Evolutionary conservation across 2,797 vertebrate genomes (phyloP).

Genomic region (Acipenser ruthenus): DNA sequence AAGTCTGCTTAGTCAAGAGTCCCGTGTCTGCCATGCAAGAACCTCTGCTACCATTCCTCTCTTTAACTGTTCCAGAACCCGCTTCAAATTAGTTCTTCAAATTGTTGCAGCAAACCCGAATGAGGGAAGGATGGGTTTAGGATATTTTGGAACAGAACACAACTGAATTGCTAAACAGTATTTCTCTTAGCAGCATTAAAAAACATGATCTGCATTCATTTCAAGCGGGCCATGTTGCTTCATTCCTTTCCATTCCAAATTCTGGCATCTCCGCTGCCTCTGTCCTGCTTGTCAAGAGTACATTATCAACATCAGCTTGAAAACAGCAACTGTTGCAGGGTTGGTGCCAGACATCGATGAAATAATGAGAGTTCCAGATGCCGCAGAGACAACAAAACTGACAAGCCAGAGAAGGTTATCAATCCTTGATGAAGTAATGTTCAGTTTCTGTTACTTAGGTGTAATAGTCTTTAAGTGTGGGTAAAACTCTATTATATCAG

Average conservation of each 20-base stretch:
- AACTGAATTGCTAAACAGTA: background rate
- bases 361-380: no score
- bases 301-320: conserved; percentile 33
- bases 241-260: conserved; percentile 41
- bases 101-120: background rate
- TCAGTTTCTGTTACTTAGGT: no score
- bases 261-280: conserved; percentile 44
- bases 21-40: no score
- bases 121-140: background rate
- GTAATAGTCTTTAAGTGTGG: no score
- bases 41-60: no score
- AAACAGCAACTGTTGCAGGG: conserved; percentile 28
- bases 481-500: background rate
- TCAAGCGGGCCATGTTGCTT: conserved; percentile 39
- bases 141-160: conserved; percentile 5
- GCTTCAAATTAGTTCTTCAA: conserved; percentile 38
- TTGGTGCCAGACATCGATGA: conserved; percentile 35
- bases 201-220: conserved; percentile 34
- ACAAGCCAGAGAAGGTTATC: no score
- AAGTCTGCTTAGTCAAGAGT: no score
- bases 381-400: no score
- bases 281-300: conserved; percentile 53
- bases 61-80: conserved; percentile 23
- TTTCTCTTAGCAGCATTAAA: background rate
- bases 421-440: no score